These are phyloP conservation scores for Rhinoraja longicauda DNA, from an alignment of 2,797 vertebrate genomes.

Conservation along the genomic window DNA sequence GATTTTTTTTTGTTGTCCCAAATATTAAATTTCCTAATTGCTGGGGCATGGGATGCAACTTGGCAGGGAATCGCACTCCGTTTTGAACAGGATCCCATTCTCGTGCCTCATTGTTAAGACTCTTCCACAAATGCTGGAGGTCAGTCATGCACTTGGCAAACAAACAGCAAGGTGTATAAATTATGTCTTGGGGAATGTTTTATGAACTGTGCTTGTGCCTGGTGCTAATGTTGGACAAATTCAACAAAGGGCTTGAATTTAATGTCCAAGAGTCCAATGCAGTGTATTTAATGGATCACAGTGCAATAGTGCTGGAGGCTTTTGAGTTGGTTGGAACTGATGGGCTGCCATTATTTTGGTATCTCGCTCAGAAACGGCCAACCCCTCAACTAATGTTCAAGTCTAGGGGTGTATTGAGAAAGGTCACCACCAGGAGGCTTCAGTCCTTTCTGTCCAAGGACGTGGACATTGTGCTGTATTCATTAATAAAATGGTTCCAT, in stretches of 20 bases:
- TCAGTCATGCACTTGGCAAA: not conserved
- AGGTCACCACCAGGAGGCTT: not conserved
- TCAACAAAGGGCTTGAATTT: not conserved
- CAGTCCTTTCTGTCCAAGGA: not conserved
- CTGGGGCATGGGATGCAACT: not conserved
- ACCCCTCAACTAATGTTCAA: not conserved
- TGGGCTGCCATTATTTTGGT: no score
- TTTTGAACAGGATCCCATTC: not conserved
- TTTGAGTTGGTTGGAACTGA: not conserved
- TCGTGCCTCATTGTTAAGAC: not conserved
- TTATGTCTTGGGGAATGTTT: not conserved
- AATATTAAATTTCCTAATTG: not conserved
- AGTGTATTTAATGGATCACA: not conserved
- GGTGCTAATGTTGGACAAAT: not conserved
- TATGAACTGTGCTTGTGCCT: not conserved
- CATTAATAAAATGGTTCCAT: not conserved
- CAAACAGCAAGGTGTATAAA: not conserved
- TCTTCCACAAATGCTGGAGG: slow-evolving; percentile 19
- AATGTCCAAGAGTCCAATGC: not conserved
- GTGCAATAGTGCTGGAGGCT: not conserved
- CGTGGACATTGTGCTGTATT: not conserved
- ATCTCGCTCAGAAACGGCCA: not conserved
- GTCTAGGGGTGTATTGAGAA: not conserved
- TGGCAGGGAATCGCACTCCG: not conserved
- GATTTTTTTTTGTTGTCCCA: not conserved